Conservation (phyloP, 2,888 invertebrate species). For the Leptinotarsa peninsularis region DNA sequence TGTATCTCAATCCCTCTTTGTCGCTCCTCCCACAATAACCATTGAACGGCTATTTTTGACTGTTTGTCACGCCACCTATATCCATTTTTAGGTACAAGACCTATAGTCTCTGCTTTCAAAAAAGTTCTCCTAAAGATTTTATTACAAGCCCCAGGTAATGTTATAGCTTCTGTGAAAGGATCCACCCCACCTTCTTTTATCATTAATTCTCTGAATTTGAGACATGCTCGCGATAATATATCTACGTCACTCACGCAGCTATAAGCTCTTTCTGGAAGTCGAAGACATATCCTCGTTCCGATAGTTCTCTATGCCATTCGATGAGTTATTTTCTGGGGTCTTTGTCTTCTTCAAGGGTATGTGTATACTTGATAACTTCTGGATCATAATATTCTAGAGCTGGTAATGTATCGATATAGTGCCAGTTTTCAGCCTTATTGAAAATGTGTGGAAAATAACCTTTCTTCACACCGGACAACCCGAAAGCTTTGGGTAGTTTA, state of each 20-base stretch:
- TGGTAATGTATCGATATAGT: slow-evolving; percentile 19
- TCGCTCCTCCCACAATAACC: slow-evolving; percentile 12
- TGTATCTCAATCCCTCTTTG: slow-evolving; percentile 5
- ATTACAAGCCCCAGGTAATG: slow-evolving; percentile 50
- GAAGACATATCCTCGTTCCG: background rate
- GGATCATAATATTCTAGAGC: slow-evolving; percentile 23
- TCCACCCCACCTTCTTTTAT: slow-evolving; percentile 8
- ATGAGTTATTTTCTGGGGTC: background rate
- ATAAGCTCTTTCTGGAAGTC: background rate
- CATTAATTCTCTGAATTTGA: background rate
- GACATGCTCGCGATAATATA: background rate
- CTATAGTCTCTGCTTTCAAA: slow-evolving; percentile 49
- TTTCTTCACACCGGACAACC: slow-evolving; percentile 18
- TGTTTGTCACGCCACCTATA: slow-evolving; percentile 15
- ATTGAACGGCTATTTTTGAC: slow-evolving; percentile 14
- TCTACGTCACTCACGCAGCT: background rate
- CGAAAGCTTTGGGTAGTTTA: slow-evolving; percentile 40
- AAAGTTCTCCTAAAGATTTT: slow-evolving; percentile 46
- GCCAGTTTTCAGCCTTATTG: slow-evolving; percentile 10
- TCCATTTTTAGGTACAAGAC: slow-evolving; percentile 42
- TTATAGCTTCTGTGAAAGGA: slow-evolving; percentile 48
- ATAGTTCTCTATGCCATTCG: background rate
- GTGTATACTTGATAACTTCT: slow-evolving; percentile 1
- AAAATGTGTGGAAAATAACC: slow-evolving; percentile 28
- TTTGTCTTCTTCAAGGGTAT: background rate